Evolutionary conservation across 2,888 invertebrate genomes (phyloP), one percentile per base, ranked within the genome.

Genomic region (Anorthoa munda): DNA sequence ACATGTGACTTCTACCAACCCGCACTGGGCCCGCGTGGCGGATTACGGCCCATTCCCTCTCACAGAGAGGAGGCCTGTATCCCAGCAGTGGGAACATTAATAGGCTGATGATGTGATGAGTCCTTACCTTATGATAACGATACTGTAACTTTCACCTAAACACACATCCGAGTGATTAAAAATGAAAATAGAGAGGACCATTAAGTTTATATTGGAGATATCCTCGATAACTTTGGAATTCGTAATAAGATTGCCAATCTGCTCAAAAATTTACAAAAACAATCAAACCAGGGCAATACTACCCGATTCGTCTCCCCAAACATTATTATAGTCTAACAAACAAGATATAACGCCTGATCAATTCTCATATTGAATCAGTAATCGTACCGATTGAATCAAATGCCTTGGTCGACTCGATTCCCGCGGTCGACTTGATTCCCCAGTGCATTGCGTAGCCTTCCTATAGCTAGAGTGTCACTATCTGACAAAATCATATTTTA

Each of bases 341-440:
- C 69, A 75, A 81, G 60, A 75, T 50, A 68, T 53, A 83, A 72
- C 81, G 75, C 72, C 60, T 31, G 69, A 82, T 70, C 73, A 69
- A 80, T 72, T 82, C 73, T 73, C 68, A 79, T 85, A 85, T 85
- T 85, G 80, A 85, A 85, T 86, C 83, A 75, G 73, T 82, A 80
- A 85, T 82, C 82, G 80, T 78, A 66, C 70, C 78, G 75, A 82
- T 85, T 86, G 78, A 85, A 85, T 86, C 83, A 75, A 79, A 86
- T 79, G 73, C 78, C 63, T 66, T 56, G 72, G 72, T 72, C 76
- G 73, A 78, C 61, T 77, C 85, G 72, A 74, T 66, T 81, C 39
- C 9, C 39, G 39, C 39, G 72, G 72, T 72, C 76, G 73, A 78
- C 64, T 77, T 82, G 72, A 74, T 66, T 82, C 85, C 71, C 66